These are phyloP conservation scores for Emmelina monodactyla DNA, from an alignment of 2,888 invertebrate species.

Conservation along the genomic window DNA sequence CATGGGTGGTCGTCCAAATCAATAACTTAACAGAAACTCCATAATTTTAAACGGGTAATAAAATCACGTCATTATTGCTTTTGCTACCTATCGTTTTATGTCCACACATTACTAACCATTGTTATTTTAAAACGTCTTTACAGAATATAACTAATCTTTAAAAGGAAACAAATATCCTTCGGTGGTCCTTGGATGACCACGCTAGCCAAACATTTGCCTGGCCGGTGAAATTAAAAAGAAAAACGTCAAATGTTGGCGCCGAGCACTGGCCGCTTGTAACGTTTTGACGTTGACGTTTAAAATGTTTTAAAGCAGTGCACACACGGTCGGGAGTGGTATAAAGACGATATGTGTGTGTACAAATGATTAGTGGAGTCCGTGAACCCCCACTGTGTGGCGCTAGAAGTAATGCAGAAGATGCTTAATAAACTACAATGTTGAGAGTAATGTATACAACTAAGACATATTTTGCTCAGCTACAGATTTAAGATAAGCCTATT, in stretches of 20 bases:
- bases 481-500: no score
- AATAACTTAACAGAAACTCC: background rate
- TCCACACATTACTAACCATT: constrained; percentile 33
- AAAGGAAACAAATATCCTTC: constrained; percentile 5
- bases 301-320: constrained; percentile 40
- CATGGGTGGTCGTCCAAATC: background rate
- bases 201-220: constrained; percentile 43
- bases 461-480: no score
- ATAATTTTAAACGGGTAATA: background rate
- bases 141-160: background rate
- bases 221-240: constrained; percentile 18
- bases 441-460: no score
- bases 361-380: constrained; percentile 41
- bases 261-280: constrained; percentile 19
- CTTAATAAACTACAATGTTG: no score
- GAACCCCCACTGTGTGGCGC: constrained; percentile 57
- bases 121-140: constrained; percentile 33
- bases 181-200: constrained; percentile 46
- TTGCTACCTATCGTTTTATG: constrained; percentile 20
- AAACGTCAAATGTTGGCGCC: constrained; percentile 22
- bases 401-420: no score
- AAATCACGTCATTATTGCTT: constrained; percentile 7
- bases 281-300: constrained; percentile 18
- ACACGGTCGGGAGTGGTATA: constrained; percentile 37
- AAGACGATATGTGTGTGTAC: constrained; percentile 42